Conservation (phyloP, 2,797 vertebrate genomes). For the Nyctibius grandis region DNA sequence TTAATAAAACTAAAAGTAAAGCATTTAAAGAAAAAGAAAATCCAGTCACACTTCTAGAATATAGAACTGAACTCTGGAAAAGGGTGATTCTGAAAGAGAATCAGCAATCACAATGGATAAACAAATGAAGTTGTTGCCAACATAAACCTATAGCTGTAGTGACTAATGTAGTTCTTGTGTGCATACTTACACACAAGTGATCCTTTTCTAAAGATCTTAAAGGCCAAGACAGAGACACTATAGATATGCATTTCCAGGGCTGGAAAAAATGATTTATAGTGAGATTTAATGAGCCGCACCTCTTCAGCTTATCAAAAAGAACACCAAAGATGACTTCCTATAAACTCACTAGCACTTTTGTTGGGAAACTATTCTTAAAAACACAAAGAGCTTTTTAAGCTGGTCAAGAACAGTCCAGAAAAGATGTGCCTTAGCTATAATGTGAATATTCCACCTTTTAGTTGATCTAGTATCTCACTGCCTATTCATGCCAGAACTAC, state of each 20-base stretch:
- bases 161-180: neutral
- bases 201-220: neutral
- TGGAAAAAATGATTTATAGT: neutral
- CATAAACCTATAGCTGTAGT: neutral
- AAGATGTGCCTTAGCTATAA: neutral
- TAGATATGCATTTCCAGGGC: neutral
- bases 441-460: neutral
- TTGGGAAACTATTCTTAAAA: neutral
- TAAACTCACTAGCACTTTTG: neutral
- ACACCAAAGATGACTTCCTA: neutral
- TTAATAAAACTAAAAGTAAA: neutral
- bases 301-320: neutral
- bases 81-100: neutral
- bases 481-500: neutral
- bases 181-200: accelerated
- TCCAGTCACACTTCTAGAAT: neutral
- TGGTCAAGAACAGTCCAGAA: neutral
- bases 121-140: neutral
- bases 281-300: neutral
- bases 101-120: neutral
- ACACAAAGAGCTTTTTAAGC: neutral
- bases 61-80: neutral
- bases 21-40: neutral
- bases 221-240: neutral
- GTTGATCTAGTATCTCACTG: neutral